Conservation (phyloP, 2,797 vertebrate genomes). For the Ceryle rudis region DNA sequence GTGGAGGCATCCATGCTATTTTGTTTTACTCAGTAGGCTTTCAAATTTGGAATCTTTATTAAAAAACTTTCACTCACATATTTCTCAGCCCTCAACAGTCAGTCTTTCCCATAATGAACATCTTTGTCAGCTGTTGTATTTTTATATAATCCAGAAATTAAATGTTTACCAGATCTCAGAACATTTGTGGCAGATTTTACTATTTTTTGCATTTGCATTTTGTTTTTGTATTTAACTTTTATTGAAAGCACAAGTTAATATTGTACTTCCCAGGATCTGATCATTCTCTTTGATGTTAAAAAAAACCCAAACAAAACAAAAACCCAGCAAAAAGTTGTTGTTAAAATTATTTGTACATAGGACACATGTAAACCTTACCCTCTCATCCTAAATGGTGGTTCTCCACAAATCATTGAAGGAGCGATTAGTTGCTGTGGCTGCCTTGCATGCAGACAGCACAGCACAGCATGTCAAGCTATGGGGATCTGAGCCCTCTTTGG, state of each 20-base stretch:
- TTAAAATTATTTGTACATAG: not conserved
- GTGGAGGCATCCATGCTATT: not conserved
- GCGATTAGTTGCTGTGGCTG: accelerated
- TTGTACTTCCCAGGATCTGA: not conserved
- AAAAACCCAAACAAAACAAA: not conserved
- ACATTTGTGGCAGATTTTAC: not conserved
- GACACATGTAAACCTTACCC: not conserved
- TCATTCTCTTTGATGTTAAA: not conserved
- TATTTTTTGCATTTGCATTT: conserved; percentile 7
- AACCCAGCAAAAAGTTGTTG: not conserved
- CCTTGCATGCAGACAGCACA: not conserved
- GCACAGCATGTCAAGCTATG: accelerated
- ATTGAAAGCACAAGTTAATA: conserved; percentile 23
- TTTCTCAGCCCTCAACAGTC: not conserved
- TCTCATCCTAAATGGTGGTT: not conserved
- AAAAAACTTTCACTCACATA: not conserved
- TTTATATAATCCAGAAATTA: conserved; percentile 1
- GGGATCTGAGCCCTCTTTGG: not conserved
- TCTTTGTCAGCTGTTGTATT: conserved; percentile 18
- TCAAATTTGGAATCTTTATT: not conserved
- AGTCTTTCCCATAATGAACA: not conserved
- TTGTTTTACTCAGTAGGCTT: not conserved
- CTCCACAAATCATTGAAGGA: not conserved
- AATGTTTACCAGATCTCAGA: conserved; percentile 18
- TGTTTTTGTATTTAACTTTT: conserved; percentile 18